phyloP scores from a whole-genome alignment of 2,888 invertebrate species.

The Branchipolynoe longqiensis region DNA sequence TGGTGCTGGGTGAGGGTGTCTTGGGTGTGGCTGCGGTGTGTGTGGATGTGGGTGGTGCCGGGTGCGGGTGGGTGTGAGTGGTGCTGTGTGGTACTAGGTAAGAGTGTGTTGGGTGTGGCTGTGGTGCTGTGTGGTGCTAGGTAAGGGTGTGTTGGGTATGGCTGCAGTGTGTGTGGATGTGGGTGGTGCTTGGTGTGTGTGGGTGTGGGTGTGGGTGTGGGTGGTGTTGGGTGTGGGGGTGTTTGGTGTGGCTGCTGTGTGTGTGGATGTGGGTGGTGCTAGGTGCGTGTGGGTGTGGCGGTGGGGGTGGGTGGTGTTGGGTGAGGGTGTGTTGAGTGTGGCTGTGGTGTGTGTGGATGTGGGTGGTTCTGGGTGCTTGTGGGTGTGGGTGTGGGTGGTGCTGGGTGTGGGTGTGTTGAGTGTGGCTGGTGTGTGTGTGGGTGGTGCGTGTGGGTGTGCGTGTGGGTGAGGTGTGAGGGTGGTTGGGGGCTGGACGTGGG shows the following conservation, averaged over 20 bases:
- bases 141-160: not conserved
- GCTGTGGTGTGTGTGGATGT: not conserved
- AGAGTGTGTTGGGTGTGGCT: not conserved
- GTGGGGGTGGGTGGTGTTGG: not conserved
- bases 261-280: not conserved
- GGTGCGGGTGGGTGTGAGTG: not conserved
- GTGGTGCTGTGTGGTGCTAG: not conserved
- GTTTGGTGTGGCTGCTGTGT: too few species aligned
- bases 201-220: not conserved
- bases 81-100: not conserved
- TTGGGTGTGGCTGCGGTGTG: not conserved
- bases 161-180: not conserved
- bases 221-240: not conserved
- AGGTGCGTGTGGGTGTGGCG: not conserved
- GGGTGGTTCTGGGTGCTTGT: not conserved
- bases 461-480: not conserved
- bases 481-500: conserved; percentile 14
- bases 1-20: not conserved
- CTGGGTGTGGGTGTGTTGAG: too few species aligned
- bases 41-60: not conserved
- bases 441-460: not conserved
- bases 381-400: not conserved
- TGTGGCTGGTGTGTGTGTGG: not conserved
- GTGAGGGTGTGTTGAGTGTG: not conserved
- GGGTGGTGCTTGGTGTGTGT: not conserved